Base-by-base conservation (phyloP, 37 sponge, comb jelly and placozoan genomes). In the Amphimedon queenslandica region DNA sequence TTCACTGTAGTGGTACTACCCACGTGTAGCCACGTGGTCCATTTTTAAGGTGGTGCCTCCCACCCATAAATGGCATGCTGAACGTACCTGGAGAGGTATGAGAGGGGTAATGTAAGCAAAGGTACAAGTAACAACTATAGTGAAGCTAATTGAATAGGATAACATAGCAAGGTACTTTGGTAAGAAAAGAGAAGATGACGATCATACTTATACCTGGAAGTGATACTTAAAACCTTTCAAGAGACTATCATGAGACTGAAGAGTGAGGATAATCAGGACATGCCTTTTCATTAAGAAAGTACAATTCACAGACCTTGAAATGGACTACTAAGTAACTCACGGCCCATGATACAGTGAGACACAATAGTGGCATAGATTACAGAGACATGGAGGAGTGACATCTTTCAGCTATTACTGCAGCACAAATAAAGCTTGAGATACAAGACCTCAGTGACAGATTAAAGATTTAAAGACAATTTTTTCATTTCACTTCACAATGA, bases 201-300 rank as follows among this genome's bases (percentile, higher is more conserved):
- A 92, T 10, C 98, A 97, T 80, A 97, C 98, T 23, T 94, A 97
- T 79, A 47, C 87, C 0, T 97, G 98, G 98, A 94, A 89, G 11
- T 83, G 94, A 55, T 97, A 88, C 74, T 74, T 97, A 40, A 72
- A 86, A 55, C 96, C 96, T 20, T 95, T 69, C 76, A 92, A 92
- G 75, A 84, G 84, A n/a, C n/a, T n/a, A n/a, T n/a, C n/a, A n/a
- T n/a, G n/a, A n/a, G n/a, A n/a, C n/a, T n/a, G n/a, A n/a, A n/a
- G n/a, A n/a, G n/a, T n/a, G n/a, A n/a, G n/a, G n/a, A n/a, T n/a
- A n/a, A n/a, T 60, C 92, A 95, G 86, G 85, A 85, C 47, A 70
- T 90, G 86, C 76, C 82, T 23, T 74, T 78, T 71, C 55, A 74
- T 96, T 4, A 83, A 87, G 71, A 90, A 93, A 64, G 94, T 97